These are phyloP conservation scores for Thumatha senex DNA, from an alignment of 2,888 invertebrate species.

Conservation along the genomic window DNA sequence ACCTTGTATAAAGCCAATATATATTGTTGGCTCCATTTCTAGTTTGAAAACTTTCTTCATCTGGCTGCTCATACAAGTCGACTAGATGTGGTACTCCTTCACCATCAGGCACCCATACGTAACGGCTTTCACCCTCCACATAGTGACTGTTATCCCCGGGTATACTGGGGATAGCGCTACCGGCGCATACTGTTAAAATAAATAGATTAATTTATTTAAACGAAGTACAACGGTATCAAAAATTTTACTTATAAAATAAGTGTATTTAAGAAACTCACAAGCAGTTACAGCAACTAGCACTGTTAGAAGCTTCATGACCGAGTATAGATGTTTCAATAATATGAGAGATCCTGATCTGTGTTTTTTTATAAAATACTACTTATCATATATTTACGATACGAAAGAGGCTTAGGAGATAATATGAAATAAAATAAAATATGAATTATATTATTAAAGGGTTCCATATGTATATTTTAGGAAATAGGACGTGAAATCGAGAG, in stretches of 20 bases:
- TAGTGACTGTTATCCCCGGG: conserved; percentile 74
- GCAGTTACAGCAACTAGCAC: conserved; percentile 37
- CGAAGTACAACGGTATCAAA: background rate
- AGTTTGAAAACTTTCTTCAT: conserved; percentile 31
- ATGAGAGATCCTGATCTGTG: background rate
- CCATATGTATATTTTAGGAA: too few species aligned
- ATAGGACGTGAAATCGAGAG: too few species aligned
- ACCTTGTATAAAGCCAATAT: conserved; percentile 61
- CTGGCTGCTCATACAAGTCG: conserved; percentile 55
- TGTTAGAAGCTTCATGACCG: conserved; percentile 39
- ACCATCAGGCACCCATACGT: conserved; percentile 73
- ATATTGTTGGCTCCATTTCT: conserved; percentile 55
- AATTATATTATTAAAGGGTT: too few species aligned
- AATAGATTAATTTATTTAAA: background rate
- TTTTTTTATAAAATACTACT: too few species aligned
- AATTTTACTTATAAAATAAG: background rate
- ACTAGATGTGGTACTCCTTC: conserved; percentile 59
- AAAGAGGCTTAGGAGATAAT: background rate
- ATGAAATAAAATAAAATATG: too few species aligned
- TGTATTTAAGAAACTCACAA: conserved; percentile 33
- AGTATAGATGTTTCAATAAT: background rate
- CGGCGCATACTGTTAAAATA: conserved; percentile 17
- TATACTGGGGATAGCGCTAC: conserved; percentile 45
- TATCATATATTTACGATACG: background rate
- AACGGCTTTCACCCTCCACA: conserved; percentile 69